Conservation (phyloP, 2,113 vertebrate species). For the Malaclemys terrapin region DNA sequence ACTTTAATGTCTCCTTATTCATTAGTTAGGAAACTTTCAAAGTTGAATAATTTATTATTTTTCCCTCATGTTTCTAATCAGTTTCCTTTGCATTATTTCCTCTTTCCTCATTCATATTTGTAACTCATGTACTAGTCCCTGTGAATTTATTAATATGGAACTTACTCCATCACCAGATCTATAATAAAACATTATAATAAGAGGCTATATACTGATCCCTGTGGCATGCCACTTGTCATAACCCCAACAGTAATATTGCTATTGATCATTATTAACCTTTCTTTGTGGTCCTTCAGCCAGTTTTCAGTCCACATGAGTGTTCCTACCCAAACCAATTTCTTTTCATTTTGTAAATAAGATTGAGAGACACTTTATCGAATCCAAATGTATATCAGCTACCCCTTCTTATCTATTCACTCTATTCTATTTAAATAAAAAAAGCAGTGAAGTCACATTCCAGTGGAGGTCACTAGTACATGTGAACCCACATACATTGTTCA, state of each 20-base stretch:
- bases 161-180: too few species aligned
- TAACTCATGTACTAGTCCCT: neutral
- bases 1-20: too few species aligned
- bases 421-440: conserved; percentile 11
- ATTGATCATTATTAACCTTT: neutral
- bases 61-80: neutral
- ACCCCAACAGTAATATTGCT: accelerated
- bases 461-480: neutral
- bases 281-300: neutral
- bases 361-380: neutral
- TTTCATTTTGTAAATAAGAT: neutral
- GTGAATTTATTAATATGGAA: too few species aligned
- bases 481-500: neutral
- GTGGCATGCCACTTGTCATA: neutral
- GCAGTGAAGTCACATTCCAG: neutral
- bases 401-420: neutral
- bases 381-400: neutral
- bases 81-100: neutral
- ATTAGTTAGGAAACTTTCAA: too few species aligned
- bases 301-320: neutral
- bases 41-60: neutral
- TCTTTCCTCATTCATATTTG: neutral
- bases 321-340: neutral
- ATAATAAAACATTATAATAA: too few species aligned
- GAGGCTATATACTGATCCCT: neutral